Percentiles rank a stretch among this genome's conserved stretches.
Evolutionary conservation across 64 coral and sea anemone genomes (phyloP).

Genomic region (Pachyseris speciosa): DNA sequence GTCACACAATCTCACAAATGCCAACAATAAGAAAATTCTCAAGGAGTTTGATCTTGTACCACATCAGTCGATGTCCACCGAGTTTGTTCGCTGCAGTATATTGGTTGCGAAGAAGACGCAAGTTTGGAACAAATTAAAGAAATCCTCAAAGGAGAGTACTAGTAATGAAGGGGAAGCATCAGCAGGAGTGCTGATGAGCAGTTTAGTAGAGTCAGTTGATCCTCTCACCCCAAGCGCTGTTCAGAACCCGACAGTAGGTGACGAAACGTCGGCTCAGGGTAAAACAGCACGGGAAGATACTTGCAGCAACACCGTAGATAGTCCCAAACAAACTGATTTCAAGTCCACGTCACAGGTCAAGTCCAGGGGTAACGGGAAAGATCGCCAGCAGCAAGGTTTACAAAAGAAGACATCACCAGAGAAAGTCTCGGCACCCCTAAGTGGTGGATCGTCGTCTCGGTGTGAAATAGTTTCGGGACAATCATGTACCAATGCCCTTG

Average conservation of each 20-base stretch:
- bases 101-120: neutral
- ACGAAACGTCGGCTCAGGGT: neutral
- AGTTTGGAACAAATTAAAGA: neutral
- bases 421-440: too few relatives aligned
- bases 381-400: neutral
- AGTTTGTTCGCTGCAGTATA: neutral
- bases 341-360: neutral
- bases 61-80: neutral
- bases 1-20: constrained; percentile 12
- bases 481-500: too few relatives aligned
- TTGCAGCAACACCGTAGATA: neutral
- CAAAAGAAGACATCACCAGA: neutral
- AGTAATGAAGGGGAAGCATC: neutral
- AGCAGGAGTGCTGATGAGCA: too few relatives aligned
- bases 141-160: neutral
- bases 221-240: neutral
- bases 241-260: neutral
- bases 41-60: neutral
- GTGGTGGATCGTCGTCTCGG: too few relatives aligned
- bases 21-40: constrained; percentile 18
- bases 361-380: neutral
- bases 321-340: neutral
- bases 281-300: too few relatives aligned
- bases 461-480: too few relatives aligned
- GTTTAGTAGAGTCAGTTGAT: neutral